Base-by-base conservation (phyloP, 2,888 invertebrate species). In the Neria commutata region DNA sequence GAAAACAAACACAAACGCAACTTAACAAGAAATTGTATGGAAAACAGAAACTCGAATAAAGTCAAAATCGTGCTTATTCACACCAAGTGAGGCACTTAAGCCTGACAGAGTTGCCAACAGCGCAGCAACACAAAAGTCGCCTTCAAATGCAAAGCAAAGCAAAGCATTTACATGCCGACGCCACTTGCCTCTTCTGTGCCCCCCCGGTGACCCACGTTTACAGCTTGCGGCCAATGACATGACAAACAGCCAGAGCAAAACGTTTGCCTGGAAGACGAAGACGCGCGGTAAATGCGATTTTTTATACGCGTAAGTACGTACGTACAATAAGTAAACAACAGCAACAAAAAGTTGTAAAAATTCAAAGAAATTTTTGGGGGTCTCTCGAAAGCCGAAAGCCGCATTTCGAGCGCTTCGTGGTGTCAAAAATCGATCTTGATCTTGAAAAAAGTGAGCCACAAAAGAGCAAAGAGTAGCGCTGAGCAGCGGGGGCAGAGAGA, bases 101-200 rank as follows among this genome's bases (percentile, higher is more conserved):
- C 37, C 5, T 29, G 14, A 33, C 19, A 37, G 34, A 23, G 24
- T 34, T 37, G 47, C 24, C 47, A 55, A 25, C 25, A 26, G 24
- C 26, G 24, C 73, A 70, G 61, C 67, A 69, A 60, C 56, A 54
- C 63, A 67, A 67, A 72, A 65, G 61, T 64, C 62, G 71, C 71
- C 73, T 71, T 74, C 61, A 60, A 65, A 49, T 54, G 49, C 56
- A 64, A 26, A 48, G 46, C 72, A 50, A 29, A 29, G 5, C n/a
- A 14, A 37, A 37, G 64, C 51, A 56, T 56, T 60, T 52, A 49
- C 52, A 49, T 57, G 50, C 46, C 51, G 45, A 52, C 19, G 46
- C 26, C n/a, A n/a, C n/a, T n/a, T n/a, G n/a, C n/a, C n/a, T n/a
- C n/a, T n/a, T n/a, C n/a, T n/a, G n/a, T n/a, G n/a, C n/a, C n/a